Conservation (phyloP, 2,888 invertebrate genomes). For the Dinocampus coccinellae region DNA sequence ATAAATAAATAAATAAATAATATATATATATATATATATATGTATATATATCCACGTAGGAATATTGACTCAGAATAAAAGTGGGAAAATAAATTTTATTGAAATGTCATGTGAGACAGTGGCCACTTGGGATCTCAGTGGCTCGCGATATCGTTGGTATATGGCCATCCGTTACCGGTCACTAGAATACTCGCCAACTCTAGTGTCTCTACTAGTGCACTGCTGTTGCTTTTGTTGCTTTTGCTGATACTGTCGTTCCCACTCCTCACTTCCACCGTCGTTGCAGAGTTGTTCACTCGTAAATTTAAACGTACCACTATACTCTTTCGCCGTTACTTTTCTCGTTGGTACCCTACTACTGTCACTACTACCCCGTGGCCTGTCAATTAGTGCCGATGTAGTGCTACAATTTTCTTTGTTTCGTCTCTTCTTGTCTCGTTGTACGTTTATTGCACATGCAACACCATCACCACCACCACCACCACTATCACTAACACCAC, state of each 20-base stretch:
- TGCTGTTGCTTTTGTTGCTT: too few species aligned
- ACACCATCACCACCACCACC: too few species aligned
- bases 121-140: constrained; percentile 34
- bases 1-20: too few species aligned
- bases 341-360: constrained; percentile 30
- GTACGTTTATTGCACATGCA: constrained; percentile 13
- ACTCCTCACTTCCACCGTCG: neutral
- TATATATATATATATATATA: too few species aligned
- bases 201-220: constrained; percentile 5
- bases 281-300: constrained; percentile 48
- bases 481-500: too few species aligned
- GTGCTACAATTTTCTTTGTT: constrained; percentile 52
- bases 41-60: constrained; percentile 5
- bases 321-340: constrained; percentile 30
- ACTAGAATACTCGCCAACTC: constrained; percentile 19
- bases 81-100: constrained; percentile 33
- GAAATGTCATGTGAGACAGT: constrained; percentile 34
- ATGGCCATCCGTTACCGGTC: constrained; percentile 34
- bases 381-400: constrained; percentile 62
- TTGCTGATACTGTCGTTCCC: neutral
- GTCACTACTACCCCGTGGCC: constrained; percentile 43
- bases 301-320: constrained; percentile 47
- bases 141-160: constrained; percentile 32
- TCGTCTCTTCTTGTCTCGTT: constrained; percentile 34
- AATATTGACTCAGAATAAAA: constrained; percentile 27